phyloP scores from a whole-genome alignment of 2,888 invertebrate species.

The Arctia plantaginis region DNA sequence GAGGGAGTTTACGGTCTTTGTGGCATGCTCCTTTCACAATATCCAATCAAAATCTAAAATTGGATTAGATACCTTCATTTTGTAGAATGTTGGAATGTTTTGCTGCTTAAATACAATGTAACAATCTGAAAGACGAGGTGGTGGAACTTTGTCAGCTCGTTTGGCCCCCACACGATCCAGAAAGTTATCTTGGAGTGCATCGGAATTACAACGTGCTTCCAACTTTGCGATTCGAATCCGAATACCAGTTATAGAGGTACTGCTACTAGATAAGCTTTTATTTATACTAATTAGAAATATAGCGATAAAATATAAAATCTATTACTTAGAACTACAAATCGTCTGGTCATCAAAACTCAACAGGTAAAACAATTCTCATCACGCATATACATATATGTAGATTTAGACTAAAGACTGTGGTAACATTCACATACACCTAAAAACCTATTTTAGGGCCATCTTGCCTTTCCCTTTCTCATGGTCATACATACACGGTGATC shows the following conservation, averaged over 20 bases:
- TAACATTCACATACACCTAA: not conserved
- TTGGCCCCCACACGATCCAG: constrained; percentile 73
- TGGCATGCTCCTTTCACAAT: constrained; percentile 50
- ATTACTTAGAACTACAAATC: not conserved
- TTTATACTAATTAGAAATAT: not conserved
- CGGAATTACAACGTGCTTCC: constrained; percentile 78
- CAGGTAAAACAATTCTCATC: not conserved
- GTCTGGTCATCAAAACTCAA: not conserved
- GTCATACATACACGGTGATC: not conserved
- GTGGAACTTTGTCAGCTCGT: constrained; percentile 79
- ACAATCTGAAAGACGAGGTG: constrained; percentile 57
- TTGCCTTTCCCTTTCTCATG: not conserved
- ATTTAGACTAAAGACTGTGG: not conserved
- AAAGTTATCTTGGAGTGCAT: constrained; percentile 82
- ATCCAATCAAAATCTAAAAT: constrained; percentile 48
- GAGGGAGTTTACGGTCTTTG: constrained; percentile 42
- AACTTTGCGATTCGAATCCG: constrained; percentile 76
- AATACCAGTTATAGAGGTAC: constrained; percentile 58
- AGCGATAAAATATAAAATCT: not conserved
- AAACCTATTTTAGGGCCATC: not conserved
- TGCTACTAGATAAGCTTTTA: constrained; percentile 59
- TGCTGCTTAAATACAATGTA: constrained; percentile 60
- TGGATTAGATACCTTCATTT: constrained; percentile 60
- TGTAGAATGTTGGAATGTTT: constrained; percentile 60
- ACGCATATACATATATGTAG: not conserved